Evolutionary conservation across 2,797 vertebrate species (phyloP), one percentile per base, ranked within the genome.

Genomic region (Huso huso): DNA sequence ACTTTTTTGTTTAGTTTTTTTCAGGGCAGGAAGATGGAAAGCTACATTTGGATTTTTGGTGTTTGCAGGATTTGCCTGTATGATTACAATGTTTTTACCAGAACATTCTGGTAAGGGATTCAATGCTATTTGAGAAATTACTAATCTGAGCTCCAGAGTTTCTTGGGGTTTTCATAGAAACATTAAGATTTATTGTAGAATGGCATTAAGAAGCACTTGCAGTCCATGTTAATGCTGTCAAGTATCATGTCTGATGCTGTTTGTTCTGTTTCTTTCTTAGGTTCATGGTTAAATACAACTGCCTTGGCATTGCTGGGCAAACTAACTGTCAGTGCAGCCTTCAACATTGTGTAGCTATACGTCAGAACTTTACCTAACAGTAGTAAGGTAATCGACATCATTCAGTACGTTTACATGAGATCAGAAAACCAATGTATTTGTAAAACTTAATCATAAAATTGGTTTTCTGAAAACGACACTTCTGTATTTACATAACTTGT

Each of bases 311-410:
- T 93, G 10, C 70, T 89, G 69, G 91, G 93, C 2, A 95, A 94
- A 74, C 78, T 93, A 76, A 84, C 89, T 83, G 88, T 94, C 77
- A 95, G 93, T 0, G 93, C 93, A 0, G 93, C 93, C 37, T 95
- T 95, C 80, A 94, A 93, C 82, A 90, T 90, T 10, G 78, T 84
- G 23, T 93, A 92, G 70, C 85, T 95, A 93, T 76, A 93, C 91
- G 0, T 89, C 89, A n/a, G 91, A 94, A 63, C 91, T 95, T 2
- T 94, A 92, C 79, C 92, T 92, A 8, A 90, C 90, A 1, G 83
- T 91, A 1, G 83, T 92, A 78, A 92, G 90, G 88, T 93, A 85
- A 82, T n/a, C 9, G 3, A 13, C 55, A 11, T n/a, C 55, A 58
- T 37, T 37, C 37, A 37, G 37, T 4, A 37, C 4, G 37, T 37